A percentile compares a stretch with the other conserved stretches of the same genome.
Conservation (phyloP, 53 echinoderm and acorn worm genomes). For the Temnopleurus reevesii region DNA sequence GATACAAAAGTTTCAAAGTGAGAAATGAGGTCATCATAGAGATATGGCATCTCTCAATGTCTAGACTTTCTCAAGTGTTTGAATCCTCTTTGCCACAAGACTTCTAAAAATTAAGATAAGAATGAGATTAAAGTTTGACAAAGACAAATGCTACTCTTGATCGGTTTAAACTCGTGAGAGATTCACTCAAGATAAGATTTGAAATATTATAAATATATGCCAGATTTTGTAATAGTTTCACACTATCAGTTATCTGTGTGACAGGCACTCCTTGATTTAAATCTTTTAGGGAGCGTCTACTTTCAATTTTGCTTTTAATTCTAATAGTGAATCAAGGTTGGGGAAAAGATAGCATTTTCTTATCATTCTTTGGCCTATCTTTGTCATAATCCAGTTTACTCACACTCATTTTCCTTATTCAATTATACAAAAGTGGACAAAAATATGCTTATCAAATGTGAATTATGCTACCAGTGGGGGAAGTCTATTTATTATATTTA, state of each 20-base stretch:
- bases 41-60: neutral
- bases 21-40: neutral
- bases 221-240: neutral
- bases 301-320: neutral
- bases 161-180: neutral
- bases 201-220: neutral
- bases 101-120: neutral
- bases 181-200: constrained; percentile 1
- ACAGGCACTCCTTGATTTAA: neutral
- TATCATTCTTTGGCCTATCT: neutral
- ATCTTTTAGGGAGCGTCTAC: neutral
- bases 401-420: too few relatives aligned
- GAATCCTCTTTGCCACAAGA: neutral
- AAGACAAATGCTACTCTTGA: constrained; percentile 32
- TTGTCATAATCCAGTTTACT: too few relatives aligned
- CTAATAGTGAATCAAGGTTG: neutral
- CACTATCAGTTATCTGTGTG: neutral
- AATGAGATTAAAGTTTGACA: constrained; percentile 5
- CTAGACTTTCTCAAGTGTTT: neutral
- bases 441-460: too few relatives aligned
- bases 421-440: too few relatives aligned
- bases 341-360: neutral
- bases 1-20: too few relatives aligned
- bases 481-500: too few relatives aligned
- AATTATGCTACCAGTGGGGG: too few relatives aligned